Conservation (phyloP, 2,888 invertebrate genomes). For the Macaria notata region DNA sequence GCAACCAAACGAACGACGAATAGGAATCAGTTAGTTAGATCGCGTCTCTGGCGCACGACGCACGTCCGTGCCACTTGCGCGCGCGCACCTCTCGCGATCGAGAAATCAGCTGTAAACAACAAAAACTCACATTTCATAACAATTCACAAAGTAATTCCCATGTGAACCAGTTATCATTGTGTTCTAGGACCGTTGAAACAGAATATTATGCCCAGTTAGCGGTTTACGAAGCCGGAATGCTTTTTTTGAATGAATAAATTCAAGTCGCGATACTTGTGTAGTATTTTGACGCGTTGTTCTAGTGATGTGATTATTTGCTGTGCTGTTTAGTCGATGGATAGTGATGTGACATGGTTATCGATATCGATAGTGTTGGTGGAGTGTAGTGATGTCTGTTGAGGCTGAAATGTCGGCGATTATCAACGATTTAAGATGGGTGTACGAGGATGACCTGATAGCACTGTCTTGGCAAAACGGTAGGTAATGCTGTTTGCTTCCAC, state of each 20-base stretch:
- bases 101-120: slow-evolving; percentile 63
- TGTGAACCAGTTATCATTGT: slow-evolving; percentile 27
- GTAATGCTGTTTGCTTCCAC: slow-evolving; percentile 24
- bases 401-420: slow-evolving; percentile 78
- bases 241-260: slow-evolving; percentile 55
- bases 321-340: slow-evolving; percentile 36
- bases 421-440: slow-evolving; percentile 77
- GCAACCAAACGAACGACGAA: slow-evolving; percentile 11
- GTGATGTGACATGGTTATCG: slow-evolving; percentile 45
- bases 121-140: slow-evolving; percentile 63
- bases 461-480: slow-evolving; percentile 78
- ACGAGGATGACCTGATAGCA: slow-evolving; percentile 75
- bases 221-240: slow-evolving; percentile 40
- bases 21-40: slow-evolving; percentile 53
- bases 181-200: neutral
- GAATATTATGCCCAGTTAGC: slow-evolving; percentile 5
- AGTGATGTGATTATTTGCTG: slow-evolving; percentile 60
- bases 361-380: slow-evolving; percentile 51
- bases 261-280: slow-evolving; percentile 27
- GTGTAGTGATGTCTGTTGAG: slow-evolving; percentile 69
- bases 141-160: slow-evolving; percentile 39
- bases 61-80: slow-evolving; percentile 52
- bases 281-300: slow-evolving; percentile 51
- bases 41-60: slow-evolving; percentile 60
- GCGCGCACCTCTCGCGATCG: slow-evolving; percentile 64